phyloP scores from a whole-genome alignment of 1,140 invertebrate species.

The Epicauta chinensis region DNA sequence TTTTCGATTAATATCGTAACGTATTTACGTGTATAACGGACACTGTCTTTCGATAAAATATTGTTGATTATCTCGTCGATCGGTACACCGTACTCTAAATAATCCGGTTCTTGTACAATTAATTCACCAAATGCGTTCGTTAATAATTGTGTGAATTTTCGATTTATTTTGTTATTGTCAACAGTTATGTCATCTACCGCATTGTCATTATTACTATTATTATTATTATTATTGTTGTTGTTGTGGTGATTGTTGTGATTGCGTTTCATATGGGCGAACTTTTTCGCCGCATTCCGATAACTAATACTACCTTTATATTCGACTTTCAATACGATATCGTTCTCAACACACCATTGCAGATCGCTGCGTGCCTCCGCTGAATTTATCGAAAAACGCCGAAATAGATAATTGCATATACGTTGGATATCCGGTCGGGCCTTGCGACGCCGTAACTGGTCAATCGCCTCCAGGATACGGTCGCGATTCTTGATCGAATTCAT shows the following conservation, averaged over 20 bases:
- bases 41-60: conserved; percentile 54
- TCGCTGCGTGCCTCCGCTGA: conserved; percentile 65
- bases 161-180: conserved; percentile 28
- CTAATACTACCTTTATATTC: conserved; percentile 81
- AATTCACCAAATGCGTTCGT: conserved; percentile 61
- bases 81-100: conserved; percentile 62
- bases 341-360: conserved; percentile 67
- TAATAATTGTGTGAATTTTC: conserved; percentile 47
- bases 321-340: conserved; percentile 72
- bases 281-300: conserved; percentile 76
- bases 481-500: conserved; percentile 54
- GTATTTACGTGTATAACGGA: conserved; percentile 57
- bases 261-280: conserved; percentile 48
- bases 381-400: conserved; percentile 65
- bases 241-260: conserved; percentile 45
- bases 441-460: conserved; percentile 71
- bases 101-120: conserved; percentile 63
- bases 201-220: not conserved
- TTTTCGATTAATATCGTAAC: conserved; percentile 58
- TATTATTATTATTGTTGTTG: conserved; percentile 35
- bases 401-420: conserved; percentile 73
- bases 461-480: conserved; percentile 72
- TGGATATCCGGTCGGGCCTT: conserved; percentile 78
- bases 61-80: conserved; percentile 56
- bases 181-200: not conserved